Evolutionary conservation across 2,113 vertebrate species (phyloP), one percentile per base, ranked within the genome.

Genomic region (Aix galericulata): DNA sequence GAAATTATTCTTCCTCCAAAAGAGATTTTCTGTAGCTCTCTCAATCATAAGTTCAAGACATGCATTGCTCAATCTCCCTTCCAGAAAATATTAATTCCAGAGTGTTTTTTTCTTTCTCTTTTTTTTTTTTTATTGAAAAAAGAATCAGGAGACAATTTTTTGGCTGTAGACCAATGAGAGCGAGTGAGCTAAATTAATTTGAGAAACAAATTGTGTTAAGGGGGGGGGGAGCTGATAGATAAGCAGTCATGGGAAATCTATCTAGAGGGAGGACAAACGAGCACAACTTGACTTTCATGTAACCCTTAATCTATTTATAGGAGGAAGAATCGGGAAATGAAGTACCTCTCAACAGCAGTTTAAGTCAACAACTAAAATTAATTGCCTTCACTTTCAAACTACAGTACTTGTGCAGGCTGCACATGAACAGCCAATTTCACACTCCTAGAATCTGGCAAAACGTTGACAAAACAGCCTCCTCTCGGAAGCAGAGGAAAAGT

Each of bases 361-460:
- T 97, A 98, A 98, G 97, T 98, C 98, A 98, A 98, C 98, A 98
- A 98, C 98, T 97, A 96, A 98, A 98, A 98, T 98, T 97, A 98
- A 98, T 98, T 98, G 98, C 97, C 93, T 98, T 98, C 96, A 97
- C 96, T 98, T 97, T 94, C 82, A 95, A 95, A 91, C 91, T 94
- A 73, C 48, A 53, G 85, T 92, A 90, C 79, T 96, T 87, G 71
- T 71, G 72, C 95, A 91, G 92, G 44, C 63, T 89, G 78, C 93
- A 46, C 75, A 96, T 71, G 96, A 97, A 94, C 75, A 91, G 87
- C 91, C 81, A 91, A 80, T 96, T 96, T 94, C 91, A 95, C 91
- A 94, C 90, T 95, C 76, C 17, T 40, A 83, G 93, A 72, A 82
- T 93, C 86, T 81, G 92, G 88, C 79, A 79, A 90, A 95, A 91